Evolutionary conservation across 2,113 vertebrate genomes (phyloP), one percentile per base, ranked within the genome.

Genomic region (Podocnemis expansa): DNA sequence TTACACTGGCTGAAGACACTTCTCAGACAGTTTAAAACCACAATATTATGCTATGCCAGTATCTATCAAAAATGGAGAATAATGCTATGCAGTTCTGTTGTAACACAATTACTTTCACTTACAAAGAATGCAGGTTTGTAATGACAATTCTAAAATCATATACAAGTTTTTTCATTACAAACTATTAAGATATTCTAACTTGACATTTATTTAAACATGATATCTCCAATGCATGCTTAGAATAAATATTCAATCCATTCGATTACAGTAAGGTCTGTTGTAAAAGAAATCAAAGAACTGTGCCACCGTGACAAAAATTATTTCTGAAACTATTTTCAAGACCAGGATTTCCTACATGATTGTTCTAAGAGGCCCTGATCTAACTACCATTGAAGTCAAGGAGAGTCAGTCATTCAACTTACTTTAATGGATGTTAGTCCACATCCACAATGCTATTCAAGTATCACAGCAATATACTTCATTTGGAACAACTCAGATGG

Each of bases 401-500:
- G 49, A 16, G 47, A 82, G 47, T 84, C 88, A 82, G 47, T 84
- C 88, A 19, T 78, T 87, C 54, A 5, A 73, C 84, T 78, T 47
- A n/a, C 55, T 78, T 78, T 85, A 84, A 54, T 24, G 84, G 75
- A 95, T 89, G 51, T 47, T 93, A 91, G 92, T 58, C 84, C 79
- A 45, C 34, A 80, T 94, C 89, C 95, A 87, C 92, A 91, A 80
- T 92, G 81, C 89, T 93, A 2, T 84, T 1, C 0, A 29, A 56
- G 29, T 89, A 84, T 87, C 89, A 87, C 85, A 94, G 80, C 91
- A 86, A 88, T 89, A 96, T 93, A 87, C 96, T 93, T 88, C 92
- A 96, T 95, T 97, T 93, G 84, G 78, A 95, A 91, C 90, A 96
- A 95, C 95, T 97, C 96, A 96, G 96, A 95, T 96, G 94, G 94